These are phyloP conservation scores for Pseudomyrmex pallidus DNA, from an alignment of 1,140 invertebrate genomes.

Conservation along the genomic window DNA sequence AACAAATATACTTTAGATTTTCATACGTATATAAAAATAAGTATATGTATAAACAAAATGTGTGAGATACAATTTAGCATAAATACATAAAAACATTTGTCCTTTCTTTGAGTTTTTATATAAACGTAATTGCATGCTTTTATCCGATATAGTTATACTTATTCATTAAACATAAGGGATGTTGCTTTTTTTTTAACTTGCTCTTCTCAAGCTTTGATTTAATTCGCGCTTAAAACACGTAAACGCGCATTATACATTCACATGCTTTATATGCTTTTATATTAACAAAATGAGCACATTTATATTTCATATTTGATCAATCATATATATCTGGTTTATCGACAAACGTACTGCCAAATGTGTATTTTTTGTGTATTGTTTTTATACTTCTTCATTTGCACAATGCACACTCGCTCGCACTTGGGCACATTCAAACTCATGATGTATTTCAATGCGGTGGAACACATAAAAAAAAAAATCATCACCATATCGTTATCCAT, in stretches of 20 bases:
- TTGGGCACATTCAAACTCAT: constrained; percentile 21
- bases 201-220: not conserved
- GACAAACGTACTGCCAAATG: not conserved
- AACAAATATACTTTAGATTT: not conserved
- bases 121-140: constrained; percentile 11
- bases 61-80: constrained; percentile 15
- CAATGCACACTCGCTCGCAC: constrained; percentile 1
- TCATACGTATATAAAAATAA: constrained; percentile 5
- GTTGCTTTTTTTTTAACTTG: constrained; percentile 49
- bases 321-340: not conserved
- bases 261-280: constrained; percentile 40
- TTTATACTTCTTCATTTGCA: not conserved
- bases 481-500: constrained; percentile 2
- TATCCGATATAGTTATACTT: not conserved
- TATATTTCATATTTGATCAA: not conserved
- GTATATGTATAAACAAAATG: constrained; percentile 11
- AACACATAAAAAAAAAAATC: not conserved
- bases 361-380: constrained; percentile 9
- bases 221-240: not conserved
- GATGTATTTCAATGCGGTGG: not conserved
- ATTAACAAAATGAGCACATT: constrained; percentile 42
- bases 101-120: constrained; percentile 19
- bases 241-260: not conserved
- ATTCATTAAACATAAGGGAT: constrained; percentile 13
- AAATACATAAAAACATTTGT: constrained; percentile 26